Percentiles rank a stretch among this genome's conserved stretches.
phyloP scores from a whole-genome alignment of 2,797 vertebrate species.

The Sebastes steindachneri region DNA sequence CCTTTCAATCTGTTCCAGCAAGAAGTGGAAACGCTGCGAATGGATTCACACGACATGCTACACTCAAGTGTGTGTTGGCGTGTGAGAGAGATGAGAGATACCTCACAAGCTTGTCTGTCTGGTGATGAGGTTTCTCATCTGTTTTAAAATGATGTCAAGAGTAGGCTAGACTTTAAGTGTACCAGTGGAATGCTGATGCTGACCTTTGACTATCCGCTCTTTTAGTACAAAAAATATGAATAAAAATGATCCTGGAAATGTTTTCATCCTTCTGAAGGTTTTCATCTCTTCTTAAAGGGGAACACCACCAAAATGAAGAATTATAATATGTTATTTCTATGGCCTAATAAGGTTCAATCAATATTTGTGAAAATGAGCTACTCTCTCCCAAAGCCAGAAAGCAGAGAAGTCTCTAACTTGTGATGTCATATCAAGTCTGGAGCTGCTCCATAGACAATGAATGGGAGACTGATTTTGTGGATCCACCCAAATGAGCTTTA shows the following conservation, averaged over 20 bases:
- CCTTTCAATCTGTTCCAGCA: slow-evolving; percentile 27
- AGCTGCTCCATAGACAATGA: neutral
- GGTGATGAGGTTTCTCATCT: slow-evolving; percentile 67
- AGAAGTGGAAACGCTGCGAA: slow-evolving; percentile 22
- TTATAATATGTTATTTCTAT: neutral
- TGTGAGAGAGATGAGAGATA: slow-evolving; percentile 58
- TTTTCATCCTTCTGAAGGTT: slow-evolving; percentile 36
- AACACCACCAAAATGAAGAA: neutral
- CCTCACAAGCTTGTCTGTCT: slow-evolving; percentile 69
- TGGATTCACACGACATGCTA: slow-evolving; percentile 17
- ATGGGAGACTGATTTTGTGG: neutral
- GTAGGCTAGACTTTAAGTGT: slow-evolving; percentile 46
- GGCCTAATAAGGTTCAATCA: too few relatives aligned
- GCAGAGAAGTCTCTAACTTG: too few relatives aligned
- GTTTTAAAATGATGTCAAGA: slow-evolving; percentile 84
- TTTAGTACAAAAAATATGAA: slow-evolving; percentile 49
- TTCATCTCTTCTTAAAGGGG: slow-evolving; percentile 45
- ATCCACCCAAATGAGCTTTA: too few relatives aligned
- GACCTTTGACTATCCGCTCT: slow-evolving; percentile 54
- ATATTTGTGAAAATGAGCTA: too few relatives aligned
- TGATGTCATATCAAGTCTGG: too few relatives aligned
- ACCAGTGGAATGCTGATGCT: slow-evolving; percentile 52
- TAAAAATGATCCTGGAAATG: slow-evolving; percentile 48
- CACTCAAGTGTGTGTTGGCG: slow-evolving; percentile 5
- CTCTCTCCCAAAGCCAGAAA: too few relatives aligned